Conservation (phyloP, 2,113 vertebrate species). For the Crotalus tigris region DNA sequence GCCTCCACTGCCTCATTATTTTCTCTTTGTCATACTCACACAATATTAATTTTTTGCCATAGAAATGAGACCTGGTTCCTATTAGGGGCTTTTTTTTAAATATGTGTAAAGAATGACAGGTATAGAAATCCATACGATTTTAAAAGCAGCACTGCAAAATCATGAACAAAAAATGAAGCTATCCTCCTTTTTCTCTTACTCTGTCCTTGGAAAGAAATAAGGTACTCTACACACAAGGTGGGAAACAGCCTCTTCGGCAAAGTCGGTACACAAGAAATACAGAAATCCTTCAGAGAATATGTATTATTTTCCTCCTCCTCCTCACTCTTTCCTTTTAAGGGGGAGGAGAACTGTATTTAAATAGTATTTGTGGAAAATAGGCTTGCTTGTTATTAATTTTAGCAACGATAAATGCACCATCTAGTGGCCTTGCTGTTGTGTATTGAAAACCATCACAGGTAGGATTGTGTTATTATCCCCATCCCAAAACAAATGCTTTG, state of each 20-base stretch:
- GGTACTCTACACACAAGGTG: not conserved
- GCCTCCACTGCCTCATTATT: constrained; percentile 29
- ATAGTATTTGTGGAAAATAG: not conserved
- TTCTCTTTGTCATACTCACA: not conserved
- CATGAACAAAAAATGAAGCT: not conserved
- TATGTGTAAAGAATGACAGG: not conserved
- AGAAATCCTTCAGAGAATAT: not conserved
- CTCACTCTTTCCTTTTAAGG: not conserved
- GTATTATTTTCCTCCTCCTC: not conserved
- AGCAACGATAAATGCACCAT: constrained; percentile 68
- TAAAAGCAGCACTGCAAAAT: not conserved
- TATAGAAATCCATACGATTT: not conserved
- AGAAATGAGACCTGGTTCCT: not conserved
- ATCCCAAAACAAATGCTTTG: not conserved
- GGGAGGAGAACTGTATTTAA: constrained; percentile 3
- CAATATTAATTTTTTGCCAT: constrained; percentile 8
- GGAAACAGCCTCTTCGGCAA: not conserved
- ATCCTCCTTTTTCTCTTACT: not conserved
- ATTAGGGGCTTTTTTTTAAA: not conserved
- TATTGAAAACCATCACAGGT: constrained; percentile 39
- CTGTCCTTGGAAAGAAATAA: constrained; percentile 1
- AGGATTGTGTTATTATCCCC: not conserved
- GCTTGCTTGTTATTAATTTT: not conserved
- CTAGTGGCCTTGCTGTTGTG: constrained; percentile 64
- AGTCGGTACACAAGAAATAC: constrained; percentile 8